Evolutionary conservation across 2,888 invertebrate species (phyloP), one percentile per base, ranked within the genome.

Genomic region (Poecilus cupreus): DNA sequence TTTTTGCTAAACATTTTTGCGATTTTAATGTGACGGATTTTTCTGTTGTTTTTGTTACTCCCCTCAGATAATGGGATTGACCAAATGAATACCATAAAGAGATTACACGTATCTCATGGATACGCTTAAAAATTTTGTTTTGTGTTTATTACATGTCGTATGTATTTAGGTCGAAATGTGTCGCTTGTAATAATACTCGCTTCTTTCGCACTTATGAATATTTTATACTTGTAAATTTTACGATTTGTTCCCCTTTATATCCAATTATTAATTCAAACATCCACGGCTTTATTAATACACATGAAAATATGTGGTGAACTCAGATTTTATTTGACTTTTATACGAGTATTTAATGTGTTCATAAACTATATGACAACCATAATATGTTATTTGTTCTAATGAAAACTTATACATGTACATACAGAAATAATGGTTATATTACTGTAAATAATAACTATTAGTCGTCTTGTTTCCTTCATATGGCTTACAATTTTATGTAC

Each of bases 61-160:
- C 20, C 39, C 16, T 49, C 49, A 22, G 26, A 32, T 26, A 75
- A 75, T 75, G 26, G 75, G 75, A 75, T 75, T 75, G 75, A 51
- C 51, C 51, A 75, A 75, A 75, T 75, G 49, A 75, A 74, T 20
- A 46, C 43, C 43, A 49, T 74, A 74, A 74, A 74, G 22, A 74
- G 43, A 46, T 74, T 74, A 72, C 18, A 13, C 26, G 6, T 64
- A 64, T 20, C n/a, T 24, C 32, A 37, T 32, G 37, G 13, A 68
- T 68, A 13, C 13, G 37, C 37, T 37, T 18, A 37, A 68, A 68
- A 32, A n/a, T 43, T 1, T 18, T 68, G 68, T 68, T 68, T 32
- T 68, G 16, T 37, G 68, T 18, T 54, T 54, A 54, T 54, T 54
- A 18, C 22, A 54, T 10, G 54, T 20, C 54, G 20, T 54, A 11